phyloP scores from a whole-genome alignment of 2,113 vertebrate genomes.

The Choloepus hoffmanni region DNA sequence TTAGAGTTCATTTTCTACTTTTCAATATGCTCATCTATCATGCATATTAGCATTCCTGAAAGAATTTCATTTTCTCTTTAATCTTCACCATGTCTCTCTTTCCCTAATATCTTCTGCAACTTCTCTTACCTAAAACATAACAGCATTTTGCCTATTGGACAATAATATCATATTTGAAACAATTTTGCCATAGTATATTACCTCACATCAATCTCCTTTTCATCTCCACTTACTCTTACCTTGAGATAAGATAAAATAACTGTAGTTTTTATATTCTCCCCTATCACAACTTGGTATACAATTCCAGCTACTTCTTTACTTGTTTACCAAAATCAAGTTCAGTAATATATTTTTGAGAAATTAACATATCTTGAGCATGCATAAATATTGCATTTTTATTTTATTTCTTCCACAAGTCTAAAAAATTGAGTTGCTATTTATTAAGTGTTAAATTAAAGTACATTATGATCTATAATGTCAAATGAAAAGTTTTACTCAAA shows the following conservation, averaged over 20 bases:
- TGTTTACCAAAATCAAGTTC: not conserved
- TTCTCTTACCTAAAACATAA: not conserved
- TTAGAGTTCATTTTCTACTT: not conserved
- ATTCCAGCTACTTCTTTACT: not conserved
- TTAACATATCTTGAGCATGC: not conserved
- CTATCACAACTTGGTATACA: not conserved
- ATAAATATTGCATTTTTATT: not conserved
- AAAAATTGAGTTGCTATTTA: not conserved
- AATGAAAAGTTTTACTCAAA: not conserved
- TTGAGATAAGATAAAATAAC: too few relatives aligned
- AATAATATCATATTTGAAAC: not conserved
- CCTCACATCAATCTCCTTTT: not conserved
- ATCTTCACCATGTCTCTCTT: not conserved
- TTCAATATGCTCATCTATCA: not conserved
- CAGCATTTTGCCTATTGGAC: not conserved
- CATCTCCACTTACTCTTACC: not conserved
- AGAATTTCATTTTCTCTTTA: not conserved
- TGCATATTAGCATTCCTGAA: not conserved
- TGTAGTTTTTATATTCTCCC: not conserved
- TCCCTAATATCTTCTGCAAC: not conserved
- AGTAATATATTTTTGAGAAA: not conserved
- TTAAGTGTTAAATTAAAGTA: not conserved
- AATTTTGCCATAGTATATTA: not conserved
- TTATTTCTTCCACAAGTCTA: not conserved
- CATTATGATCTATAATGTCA: not conserved